These are phyloP conservation scores for Hoplias malabaricus DNA, from an alignment of 2,113 vertebrate species.

Conservation along the genomic window DNA sequence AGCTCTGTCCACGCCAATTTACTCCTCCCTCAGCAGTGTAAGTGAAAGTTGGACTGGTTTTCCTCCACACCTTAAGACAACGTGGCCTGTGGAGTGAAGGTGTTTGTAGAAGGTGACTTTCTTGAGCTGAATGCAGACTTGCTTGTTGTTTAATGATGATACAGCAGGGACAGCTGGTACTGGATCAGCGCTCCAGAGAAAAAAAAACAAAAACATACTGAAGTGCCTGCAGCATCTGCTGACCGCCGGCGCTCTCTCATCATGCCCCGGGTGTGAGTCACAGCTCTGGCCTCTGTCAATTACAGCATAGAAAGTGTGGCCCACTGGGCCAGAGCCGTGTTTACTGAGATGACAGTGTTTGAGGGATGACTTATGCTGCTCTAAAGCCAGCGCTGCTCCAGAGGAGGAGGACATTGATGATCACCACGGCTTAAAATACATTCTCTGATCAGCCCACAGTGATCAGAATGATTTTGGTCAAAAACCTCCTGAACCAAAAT, in stretches of 20 bases:
- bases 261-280: slow-evolving; percentile 19
- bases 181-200: background rate
- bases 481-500: background rate
- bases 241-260: background rate
- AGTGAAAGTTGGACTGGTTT: background rate
- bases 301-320: background rate
- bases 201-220: background rate
- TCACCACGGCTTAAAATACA: slow-evolving; percentile 1
- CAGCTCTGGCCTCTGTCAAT: background rate
- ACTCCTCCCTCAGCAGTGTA: background rate
- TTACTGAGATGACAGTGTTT: slow-evolving; percentile 31
- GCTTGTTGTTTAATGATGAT: background rate
- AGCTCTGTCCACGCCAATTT: background rate
- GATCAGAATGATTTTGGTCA: background rate
- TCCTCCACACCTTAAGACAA: background rate
- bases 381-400: background rate
- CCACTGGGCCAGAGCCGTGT: background rate
- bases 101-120: background rate
- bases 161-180: background rate
- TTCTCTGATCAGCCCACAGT: background rate
- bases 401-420: slow-evolving; percentile 4
- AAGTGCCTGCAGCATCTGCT: background rate
- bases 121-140: background rate
- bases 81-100: background rate
- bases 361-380: slow-evolving; percentile 12